Base-by-base conservation (phyloP, 2,113 vertebrate genomes). In the Argyrosomus japonicus region DNA sequence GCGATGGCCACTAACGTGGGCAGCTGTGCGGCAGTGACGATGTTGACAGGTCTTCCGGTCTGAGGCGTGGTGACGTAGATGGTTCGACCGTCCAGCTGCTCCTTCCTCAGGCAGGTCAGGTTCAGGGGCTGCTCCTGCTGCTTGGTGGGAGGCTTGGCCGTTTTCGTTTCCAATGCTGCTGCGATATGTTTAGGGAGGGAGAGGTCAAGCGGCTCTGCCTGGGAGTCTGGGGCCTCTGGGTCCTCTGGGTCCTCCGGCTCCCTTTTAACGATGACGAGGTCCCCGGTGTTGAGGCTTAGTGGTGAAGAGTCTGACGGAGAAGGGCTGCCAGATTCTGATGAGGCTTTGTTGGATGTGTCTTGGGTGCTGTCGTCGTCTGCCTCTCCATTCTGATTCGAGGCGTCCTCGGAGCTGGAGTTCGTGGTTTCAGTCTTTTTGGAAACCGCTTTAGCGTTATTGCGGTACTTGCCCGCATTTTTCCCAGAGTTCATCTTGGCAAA, bases 1-100 rank as follows among this genome's bases (percentile, higher is more conserved):
- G 97, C 94, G 76, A 99, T 99, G 95, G 98, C 97, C 95, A 99
- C 96, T 27, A 99, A 92, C 19, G 97, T 97, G 88, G 97, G 98
- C 93, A 99, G 95, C 94, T 98, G 97, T 47, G 97, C 94, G 91
- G 97, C 95, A 79, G 97, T 94, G 86, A 99, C 96, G 91, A 99
- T 97, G 94, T 96, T 98, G 92, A 98, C 96, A 65, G 97, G 95
- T 84, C 96, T 96, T 90, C 96, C 96, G 93, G 95, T 94, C 94
- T 96, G 95, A 90, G 96, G 96, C 86, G 97, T 88, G 94, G 96
- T 95, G 92, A 98, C 94, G 94, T 96, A 98, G 96, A 98, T 94
- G 68, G 95, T 94, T 1, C 81, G 81, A 14, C 87, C 84, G 1
- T 79, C 83, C 3, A 89, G 75, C 80, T 90, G 86, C 92, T 98